A percentile compares a stretch with the other conserved stretches of the same genome.
These are phyloP conservation scores for Resseliella maxima DNA, from an alignment of 2,888 invertebrate genomes.

Conservation along the genomic window DNA sequence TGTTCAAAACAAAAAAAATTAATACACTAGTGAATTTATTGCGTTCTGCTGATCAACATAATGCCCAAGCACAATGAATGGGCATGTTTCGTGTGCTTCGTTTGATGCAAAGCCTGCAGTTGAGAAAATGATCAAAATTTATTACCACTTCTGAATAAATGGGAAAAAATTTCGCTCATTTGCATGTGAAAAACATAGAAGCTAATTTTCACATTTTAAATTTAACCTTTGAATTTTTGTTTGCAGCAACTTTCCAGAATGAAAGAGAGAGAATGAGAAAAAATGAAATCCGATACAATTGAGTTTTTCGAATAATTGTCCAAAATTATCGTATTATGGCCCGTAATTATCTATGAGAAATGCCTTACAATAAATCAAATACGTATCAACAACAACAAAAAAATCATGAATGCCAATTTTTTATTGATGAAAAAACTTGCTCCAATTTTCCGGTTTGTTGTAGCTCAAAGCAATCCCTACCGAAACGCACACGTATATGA, in stretches of 20 bases:
- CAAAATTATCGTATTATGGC: neutral
- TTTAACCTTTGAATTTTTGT: neutral
- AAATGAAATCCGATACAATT: neutral
- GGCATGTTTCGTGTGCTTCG: neutral
- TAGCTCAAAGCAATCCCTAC: constrained; percentile 7
- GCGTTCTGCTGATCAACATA: constrained; percentile 9
- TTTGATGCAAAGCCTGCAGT: neutral
- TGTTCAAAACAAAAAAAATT: neutral
- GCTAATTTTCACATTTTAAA: neutral
- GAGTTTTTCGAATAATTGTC: neutral
- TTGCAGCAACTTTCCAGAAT: too few relatives aligned
- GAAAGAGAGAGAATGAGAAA: too few relatives aligned
- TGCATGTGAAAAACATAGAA: constrained; percentile 30
- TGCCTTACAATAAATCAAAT: neutral
- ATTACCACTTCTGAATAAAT: neutral
- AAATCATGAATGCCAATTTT: neutral
- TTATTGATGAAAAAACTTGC: neutral
- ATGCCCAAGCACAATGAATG: neutral
- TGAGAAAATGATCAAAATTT: constrained; percentile 32
- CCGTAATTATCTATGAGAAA: neutral
- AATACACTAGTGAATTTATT: neutral
- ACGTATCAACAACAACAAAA: neutral
- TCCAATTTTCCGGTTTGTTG: neutral
- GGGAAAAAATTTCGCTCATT: neutral
- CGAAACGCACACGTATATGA: neutral